Percentiles rank a stretch among this genome's conserved stretches.
These are phyloP conservation scores for Melanotaenia trifasciata DNA, from an alignment of 2,797 vertebrate species.

Conservation along the genomic window DNA sequence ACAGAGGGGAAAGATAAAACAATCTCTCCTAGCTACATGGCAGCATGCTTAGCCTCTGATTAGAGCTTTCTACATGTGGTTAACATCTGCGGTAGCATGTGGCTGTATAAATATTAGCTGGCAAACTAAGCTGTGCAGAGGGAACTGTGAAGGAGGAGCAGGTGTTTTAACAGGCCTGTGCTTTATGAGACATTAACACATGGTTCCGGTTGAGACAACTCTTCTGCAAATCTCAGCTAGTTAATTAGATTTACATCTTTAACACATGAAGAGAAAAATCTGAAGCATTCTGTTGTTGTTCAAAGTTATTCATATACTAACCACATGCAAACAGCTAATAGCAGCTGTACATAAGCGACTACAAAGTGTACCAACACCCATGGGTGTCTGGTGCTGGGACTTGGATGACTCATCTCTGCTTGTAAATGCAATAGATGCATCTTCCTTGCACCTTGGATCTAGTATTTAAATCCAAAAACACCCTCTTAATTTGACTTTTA, in stretches of 20 bases:
- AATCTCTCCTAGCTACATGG: slow-evolving; percentile 17
- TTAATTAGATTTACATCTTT: slow-evolving; percentile 20
- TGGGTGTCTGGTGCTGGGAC: neutral
- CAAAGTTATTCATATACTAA: neutral
- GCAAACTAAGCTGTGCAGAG: slow-evolving; percentile 22
- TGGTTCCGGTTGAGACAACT: neutral
- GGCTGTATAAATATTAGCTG: slow-evolving; percentile 57
- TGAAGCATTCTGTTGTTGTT: neutral
- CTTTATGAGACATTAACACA: slow-evolving; percentile 9
- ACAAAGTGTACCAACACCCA: neutral
- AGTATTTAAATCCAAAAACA: slow-evolving; percentile 12
- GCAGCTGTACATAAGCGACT: neutral
- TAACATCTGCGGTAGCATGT: slow-evolving; percentile 65
- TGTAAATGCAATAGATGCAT: slow-evolving; percentile 16
- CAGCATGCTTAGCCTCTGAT: slow-evolving; percentile 40
- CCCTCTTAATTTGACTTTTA: neutral
- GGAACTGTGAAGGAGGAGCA: slow-evolving; percentile 28
- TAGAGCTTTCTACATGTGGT: slow-evolving; percentile 51
- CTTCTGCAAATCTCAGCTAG: slow-evolving; percentile 23
- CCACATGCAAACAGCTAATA: neutral
- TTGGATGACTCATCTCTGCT: slow-evolving; percentile 27
- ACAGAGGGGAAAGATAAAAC: slow-evolving; percentile 11
- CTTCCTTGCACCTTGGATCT: slow-evolving; percentile 11
- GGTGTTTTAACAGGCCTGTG: slow-evolving; percentile 21
- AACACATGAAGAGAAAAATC: neutral